Evolutionary conservation across 2,113 vertebrate species (phyloP).

Genomic region (Tympanuchus pallidicinctus): DNA sequence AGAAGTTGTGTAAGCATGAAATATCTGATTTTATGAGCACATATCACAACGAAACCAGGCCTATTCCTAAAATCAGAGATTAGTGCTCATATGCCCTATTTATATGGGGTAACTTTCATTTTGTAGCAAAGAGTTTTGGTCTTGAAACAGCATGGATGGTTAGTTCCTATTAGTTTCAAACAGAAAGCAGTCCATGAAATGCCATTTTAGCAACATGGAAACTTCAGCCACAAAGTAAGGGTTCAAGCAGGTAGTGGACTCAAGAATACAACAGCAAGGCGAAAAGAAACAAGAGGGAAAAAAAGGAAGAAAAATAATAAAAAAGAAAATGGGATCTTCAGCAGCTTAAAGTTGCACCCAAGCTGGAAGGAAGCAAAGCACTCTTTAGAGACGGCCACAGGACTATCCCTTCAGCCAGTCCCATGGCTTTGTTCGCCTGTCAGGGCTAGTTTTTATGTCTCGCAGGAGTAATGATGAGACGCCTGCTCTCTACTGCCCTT

Average conservation of each 20-base stretch:
- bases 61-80: neutral
- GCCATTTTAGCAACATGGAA: accelerated
- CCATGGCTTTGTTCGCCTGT: neutral
- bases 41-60: neutral
- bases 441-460: neutral
- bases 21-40: neutral
- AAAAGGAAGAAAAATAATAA: neutral
- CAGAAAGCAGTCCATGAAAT: neutral
- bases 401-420: neutral
- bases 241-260: neutral
- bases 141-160: neutral
- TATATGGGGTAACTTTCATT: neutral
- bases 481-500: neutral
- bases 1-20: neutral
- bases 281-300: neutral
- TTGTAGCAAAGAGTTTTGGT: neutral
- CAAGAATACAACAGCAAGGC: neutral
- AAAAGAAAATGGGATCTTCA: neutral
- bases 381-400: neutral
- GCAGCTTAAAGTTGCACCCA: neutral
- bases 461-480: neutral
- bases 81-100: accelerated
- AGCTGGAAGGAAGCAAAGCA: neutral
- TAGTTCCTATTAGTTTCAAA: neutral
- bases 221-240: neutral